A percentile compares a stretch with the other conserved stretches of the same genome.
phyloP scores from a whole-genome alignment of 2,113 vertebrate species.

The Sinocyclocheilus rhinocerous region DNA sequence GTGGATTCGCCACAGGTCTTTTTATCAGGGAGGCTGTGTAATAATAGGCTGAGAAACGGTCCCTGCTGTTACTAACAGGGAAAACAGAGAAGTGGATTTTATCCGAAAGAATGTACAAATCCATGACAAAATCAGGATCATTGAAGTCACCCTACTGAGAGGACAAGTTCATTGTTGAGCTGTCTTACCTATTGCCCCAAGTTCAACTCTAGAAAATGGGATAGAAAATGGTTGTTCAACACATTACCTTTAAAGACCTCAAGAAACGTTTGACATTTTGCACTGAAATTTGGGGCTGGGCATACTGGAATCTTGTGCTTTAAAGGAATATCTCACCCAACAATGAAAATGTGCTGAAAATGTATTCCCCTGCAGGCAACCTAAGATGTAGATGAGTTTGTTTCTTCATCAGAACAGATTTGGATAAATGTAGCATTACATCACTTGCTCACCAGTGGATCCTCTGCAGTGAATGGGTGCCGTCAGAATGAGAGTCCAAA shows the following conservation, averaged over 20 bases:
- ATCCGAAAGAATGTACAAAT: slow-evolving; percentile 15
- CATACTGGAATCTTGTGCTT: background rate
- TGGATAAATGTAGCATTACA: background rate
- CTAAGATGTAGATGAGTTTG: background rate
- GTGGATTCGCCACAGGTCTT: background rate
- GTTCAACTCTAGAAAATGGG: background rate
- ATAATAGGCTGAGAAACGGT: background rate
- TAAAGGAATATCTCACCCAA: background rate
- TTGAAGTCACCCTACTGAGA: background rate
- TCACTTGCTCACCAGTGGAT: background rate
- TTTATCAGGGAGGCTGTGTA: background rate
- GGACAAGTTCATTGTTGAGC: slow-evolving; percentile 5
- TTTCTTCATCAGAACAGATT: background rate
- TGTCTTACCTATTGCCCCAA: background rate
- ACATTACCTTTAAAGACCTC: background rate
- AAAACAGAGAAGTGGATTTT: slow-evolving; percentile 32
- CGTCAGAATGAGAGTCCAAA: background rate
- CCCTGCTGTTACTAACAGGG: slow-evolving; percentile 23
- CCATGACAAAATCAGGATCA: background rate
- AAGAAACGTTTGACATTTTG: background rate
- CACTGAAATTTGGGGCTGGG: background rate
- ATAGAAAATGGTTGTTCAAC: background rate
- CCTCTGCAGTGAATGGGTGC: no score
- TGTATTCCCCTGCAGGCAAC: background rate
- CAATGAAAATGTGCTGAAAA: background rate